Base-by-base conservation (phyloP, 2,113 vertebrate species). In the Onychorhynchus coronatus region DNA sequence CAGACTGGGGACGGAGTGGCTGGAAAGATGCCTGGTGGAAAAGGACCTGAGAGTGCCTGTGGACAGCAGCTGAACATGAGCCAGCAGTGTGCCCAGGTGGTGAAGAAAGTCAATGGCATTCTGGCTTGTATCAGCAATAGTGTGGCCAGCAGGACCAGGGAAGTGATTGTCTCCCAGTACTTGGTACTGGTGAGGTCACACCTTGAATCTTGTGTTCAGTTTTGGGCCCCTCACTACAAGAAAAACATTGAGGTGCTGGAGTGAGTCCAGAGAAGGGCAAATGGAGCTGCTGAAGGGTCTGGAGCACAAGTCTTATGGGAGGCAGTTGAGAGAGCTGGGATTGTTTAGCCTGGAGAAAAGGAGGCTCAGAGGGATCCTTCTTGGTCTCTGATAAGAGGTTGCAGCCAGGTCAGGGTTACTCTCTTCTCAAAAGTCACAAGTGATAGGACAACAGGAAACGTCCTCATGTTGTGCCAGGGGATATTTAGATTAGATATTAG, bases 231-330 rank as follows among this genome's bases (percentile, higher is more conserved):
- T 73, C 37, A 33, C 50, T 73, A 27, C 31, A 23, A 74, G 37
- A 66, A 58, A 58, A 17, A 23, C 9, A 33, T 12, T 33, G 42
- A 8, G 44, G 4, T 20, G 12, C 25, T 50, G 37, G 27, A 73
- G 6, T 4, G 2, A 12, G 31, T 23, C 31, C 50, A 50, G 67
- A 66, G 50, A 50, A 66, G 9, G 25, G 6, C 17, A 28, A 42
- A 8, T 0, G 0, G 35, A 56, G 31, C 25, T 44, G 31, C 17
- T 22, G 1, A 42, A 73, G 17, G 31, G 11, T 37, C 67, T 80
- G 59, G 6, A 58, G 1, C 31, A 31, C 25, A 31, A 14, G 20
- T 14, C 7, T 17, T 22, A 17, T 8, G 20, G 7, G 5, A 20
- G 20, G 11, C 6, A 13, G 10, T 56, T 71, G 74, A 71, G 24